Conservation (phyloP, 2,888 invertebrate species). For the Nomada flava region DNA sequence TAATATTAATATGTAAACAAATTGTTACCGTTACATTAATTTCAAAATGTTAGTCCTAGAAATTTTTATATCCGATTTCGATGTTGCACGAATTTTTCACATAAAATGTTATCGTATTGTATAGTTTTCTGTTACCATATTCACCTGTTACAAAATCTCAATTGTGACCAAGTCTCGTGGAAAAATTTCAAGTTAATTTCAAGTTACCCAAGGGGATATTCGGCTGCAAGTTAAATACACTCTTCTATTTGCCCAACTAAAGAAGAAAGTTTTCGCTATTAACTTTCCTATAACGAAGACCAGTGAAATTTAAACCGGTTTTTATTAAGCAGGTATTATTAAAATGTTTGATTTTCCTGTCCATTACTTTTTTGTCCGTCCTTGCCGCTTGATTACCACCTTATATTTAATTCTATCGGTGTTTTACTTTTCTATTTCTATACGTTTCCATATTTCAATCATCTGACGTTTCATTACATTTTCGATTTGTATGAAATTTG, state of each 20-base stretch:
- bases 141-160: not conserved
- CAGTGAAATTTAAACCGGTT: conserved; percentile 48
- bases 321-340: conserved; percentile 64
- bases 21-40: too few species aligned
- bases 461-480: too few species aligned
- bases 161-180: not conserved
- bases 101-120: too few species aligned
- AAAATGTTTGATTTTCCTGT: conserved; percentile 26
- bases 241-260: conserved; percentile 36
- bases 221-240: conserved; percentile 49
- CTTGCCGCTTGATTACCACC: not conserved
- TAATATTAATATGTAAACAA: too few species aligned
- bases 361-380: too few species aligned
- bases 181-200: not conserved
- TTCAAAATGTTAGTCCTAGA: too few species aligned
- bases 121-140: not conserved
- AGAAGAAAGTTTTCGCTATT: conserved; percentile 11
- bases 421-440: too few species aligned
- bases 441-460: too few species aligned
- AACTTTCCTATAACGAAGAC: conserved; percentile 54
- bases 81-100: too few species aligned
- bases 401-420: not conserved
- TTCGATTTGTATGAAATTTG: too few species aligned
- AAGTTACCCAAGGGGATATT: conserved; percentile 20
- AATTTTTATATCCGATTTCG: too few species aligned